These are phyloP conservation scores for Rhabdophis nuchalis DNA, from an alignment of 2,797 vertebrate species.

Conservation along the genomic window DNA sequence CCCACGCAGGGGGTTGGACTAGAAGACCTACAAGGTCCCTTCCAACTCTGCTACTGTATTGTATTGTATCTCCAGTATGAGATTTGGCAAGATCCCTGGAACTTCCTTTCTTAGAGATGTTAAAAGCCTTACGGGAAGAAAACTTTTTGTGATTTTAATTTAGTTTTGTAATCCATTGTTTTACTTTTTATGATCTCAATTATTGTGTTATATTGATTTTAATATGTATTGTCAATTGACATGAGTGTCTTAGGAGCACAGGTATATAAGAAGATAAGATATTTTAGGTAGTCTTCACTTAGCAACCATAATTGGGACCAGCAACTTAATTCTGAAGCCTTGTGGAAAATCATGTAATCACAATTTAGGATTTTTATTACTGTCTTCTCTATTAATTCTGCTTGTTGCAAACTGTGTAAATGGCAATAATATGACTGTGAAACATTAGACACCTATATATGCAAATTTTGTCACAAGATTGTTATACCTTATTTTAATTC, in stretches of 20 bases:
- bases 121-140: neutral
- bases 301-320: neutral
- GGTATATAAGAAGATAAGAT: neutral
- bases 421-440: neutral
- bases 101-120: neutral
- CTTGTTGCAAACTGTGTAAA: neutral
- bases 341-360: neutral
- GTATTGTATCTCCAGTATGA: neutral
- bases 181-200: neutral
- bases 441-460: neutral
- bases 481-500: neutral
- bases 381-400: neutral
- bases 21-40: too few relatives aligned
- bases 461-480: neutral
- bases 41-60: too few relatives aligned
- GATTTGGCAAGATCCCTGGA: neutral
- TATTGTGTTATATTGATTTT: neutral
- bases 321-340: neutral
- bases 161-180: neutral
- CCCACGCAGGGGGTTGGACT: too few relatives aligned
- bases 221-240: neutral
- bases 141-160: neutral
- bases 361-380: neutral
- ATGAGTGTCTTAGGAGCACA: neutral
- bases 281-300: neutral